Evolutionary conservation across 2,113 vertebrate genomes (phyloP), one percentile per base, ranked within the genome.

Genomic region (Aleadryas rufinucha): DNA sequence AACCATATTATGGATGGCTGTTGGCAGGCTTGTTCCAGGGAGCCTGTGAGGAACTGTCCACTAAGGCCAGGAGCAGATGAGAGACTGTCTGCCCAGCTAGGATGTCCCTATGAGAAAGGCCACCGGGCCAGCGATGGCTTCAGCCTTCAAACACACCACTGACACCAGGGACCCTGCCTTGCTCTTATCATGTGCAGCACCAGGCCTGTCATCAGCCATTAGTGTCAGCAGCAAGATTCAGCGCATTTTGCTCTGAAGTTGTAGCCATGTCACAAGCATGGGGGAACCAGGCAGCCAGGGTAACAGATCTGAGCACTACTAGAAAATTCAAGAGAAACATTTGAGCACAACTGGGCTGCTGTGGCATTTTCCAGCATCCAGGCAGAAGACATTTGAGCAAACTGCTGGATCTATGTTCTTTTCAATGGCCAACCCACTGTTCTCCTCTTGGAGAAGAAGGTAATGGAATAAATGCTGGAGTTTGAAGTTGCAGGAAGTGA

Each of bases 1-100:
- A n/a, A 27, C 12, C 0, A 0, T 23, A 8, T 7, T 15, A 15
- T 3, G 0, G 8, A 23, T n/a, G 35, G 39, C 6, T 87, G 16
- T 28, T 63, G 28, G 24, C 16, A 13, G 31, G 6, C 4, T 80
- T 71, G 31, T 13, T 50, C 28, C 57, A 64, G 59, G 21, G 22
- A n/a, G 5, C 11, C 64, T 69, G 42, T 15, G 35, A 68, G 60
- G n/a, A 90, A 10, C 6, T 6, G 0, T 28, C 11, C 49, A 49
- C 49, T 5, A 1, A 49, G 24, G 27, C 47, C 66, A 68, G 78
- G 53, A 63, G 56, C 23, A 61, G 56, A 33, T 23, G 21, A 44
- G 16, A 80, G 7, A 33, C 54, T 64, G 14, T 30, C 44, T 83
- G 45, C 30, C 39, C 49, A 19, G 28, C 35, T 19, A 6, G 49